phyloP scores from a whole-genome alignment of 2,888 invertebrate species.

The Prosapia bicincta region DNA sequence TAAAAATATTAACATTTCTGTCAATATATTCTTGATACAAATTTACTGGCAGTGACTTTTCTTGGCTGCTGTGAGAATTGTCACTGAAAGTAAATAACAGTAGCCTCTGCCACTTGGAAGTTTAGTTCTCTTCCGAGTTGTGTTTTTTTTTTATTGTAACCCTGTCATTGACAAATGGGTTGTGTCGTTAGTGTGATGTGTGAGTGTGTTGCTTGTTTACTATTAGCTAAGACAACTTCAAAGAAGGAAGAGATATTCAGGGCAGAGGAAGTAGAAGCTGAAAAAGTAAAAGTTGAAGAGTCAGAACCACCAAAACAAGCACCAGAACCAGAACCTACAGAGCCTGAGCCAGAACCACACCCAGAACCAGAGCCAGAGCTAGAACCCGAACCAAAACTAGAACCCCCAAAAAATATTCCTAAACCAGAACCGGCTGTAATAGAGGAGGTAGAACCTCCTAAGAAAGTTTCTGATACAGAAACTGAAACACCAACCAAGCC shows the following conservation, averaged over 20 bases:
- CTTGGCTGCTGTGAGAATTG: not conserved
- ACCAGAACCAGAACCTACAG: not conserved
- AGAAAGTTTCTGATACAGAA: slow-evolving; percentile 4
- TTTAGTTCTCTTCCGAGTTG: not conserved
- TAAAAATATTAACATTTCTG: not conserved
- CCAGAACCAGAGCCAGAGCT: not conserved
- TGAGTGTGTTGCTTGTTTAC: slow-evolving; percentile 28
- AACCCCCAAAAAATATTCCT: not conserved
- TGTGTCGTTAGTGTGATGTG: slow-evolving; percentile 26
- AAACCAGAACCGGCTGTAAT: not conserved
- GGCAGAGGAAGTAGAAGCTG: not conserved
- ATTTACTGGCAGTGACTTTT: not conserved
- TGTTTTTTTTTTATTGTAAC: slow-evolving; percentile 15
- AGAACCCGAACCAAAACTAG: not conserved
- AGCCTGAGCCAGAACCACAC: not conserved
- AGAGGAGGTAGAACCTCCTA: slow-evolving; percentile 15
- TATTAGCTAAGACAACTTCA: slow-evolving; percentile 28
- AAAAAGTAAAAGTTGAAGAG: slow-evolving; percentile 2
- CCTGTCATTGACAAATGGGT: slow-evolving; percentile 13
- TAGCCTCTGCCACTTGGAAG: slow-evolving; percentile 13
- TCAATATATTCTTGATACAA: not conserved
- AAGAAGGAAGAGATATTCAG: slow-evolving; percentile 14
- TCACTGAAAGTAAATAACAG: not conserved
- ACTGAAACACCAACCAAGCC: not conserved
- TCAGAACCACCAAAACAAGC: not conserved